A percentile compares a stretch with the other conserved stretches of the same genome.
phyloP scores from a whole-genome alignment of 2,113 vertebrate genomes.

The Pseudopodoces humilis region DNA sequence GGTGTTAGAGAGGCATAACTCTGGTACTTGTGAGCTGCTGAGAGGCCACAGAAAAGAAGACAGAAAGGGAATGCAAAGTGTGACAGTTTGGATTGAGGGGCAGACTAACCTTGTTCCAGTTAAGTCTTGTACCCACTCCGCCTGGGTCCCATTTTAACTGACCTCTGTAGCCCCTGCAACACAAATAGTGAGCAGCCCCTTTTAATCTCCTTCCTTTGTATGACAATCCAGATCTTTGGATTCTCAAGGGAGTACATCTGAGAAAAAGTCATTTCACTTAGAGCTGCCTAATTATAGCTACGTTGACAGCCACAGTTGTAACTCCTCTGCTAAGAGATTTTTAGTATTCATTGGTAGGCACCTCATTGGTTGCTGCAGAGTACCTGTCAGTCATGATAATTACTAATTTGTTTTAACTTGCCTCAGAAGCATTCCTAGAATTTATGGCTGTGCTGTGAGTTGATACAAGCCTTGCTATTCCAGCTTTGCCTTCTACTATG shows the following conservation, averaged over 20 bases:
- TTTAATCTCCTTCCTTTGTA: not conserved
- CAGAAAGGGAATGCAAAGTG: not conserved
- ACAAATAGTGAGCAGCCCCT: not conserved
- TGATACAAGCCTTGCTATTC: not conserved
- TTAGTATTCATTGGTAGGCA: constrained; percentile 21
- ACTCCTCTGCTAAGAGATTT: constrained; percentile 56
- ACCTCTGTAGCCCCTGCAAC: not conserved
- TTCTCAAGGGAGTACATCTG: constrained; percentile 24
- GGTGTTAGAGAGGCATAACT: constrained; percentile 15
- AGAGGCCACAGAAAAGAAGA: not conserved
- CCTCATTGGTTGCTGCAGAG: constrained; percentile 10
- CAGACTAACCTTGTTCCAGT: not conserved
- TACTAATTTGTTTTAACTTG: constrained; percentile 62
- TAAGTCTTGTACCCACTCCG: not conserved
- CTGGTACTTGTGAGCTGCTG: constrained; percentile 9
- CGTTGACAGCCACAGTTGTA: constrained; percentile 45
- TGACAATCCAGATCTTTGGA: not conserved
- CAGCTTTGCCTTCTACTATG: not conserved
- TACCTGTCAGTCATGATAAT: constrained; percentile 60
- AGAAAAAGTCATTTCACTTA: constrained; percentile 52
- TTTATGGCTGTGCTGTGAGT: constrained; percentile 23
- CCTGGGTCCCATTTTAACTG: not conserved
- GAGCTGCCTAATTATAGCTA: constrained; percentile 46
- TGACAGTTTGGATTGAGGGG: not conserved
- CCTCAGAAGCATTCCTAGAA: constrained; percentile 51